A percentile compares a stretch with the other conserved stretches of the same genome.
These are phyloP conservation scores for Pterocles orientalis DNA, from an alignment of 2,113 vertebrate genomes.

Conservation along the genomic window DNA sequence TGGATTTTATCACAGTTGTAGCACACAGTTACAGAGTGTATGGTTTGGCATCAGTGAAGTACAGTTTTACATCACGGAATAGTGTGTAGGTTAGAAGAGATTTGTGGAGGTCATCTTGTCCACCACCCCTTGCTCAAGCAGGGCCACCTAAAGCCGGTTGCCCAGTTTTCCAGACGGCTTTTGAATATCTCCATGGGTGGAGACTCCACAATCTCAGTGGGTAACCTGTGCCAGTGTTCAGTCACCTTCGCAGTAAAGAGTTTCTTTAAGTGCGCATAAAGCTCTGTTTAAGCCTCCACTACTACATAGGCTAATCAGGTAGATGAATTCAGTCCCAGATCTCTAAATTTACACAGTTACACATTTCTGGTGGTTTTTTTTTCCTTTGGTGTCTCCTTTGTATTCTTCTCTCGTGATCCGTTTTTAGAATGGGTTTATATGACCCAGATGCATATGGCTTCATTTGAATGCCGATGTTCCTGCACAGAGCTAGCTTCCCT, in stretches of 20 bases:
- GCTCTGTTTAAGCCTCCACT: not conserved
- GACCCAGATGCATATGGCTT: not conserved
- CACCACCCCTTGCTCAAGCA: not conserved
- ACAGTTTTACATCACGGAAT: not conserved
- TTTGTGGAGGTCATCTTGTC: not conserved
- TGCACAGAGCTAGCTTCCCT: not conserved
- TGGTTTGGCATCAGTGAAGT: not conserved
- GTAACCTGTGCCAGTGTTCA: not conserved
- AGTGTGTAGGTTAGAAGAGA: not conserved
- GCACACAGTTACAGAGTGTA: not conserved
- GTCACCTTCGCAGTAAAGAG: not conserved
- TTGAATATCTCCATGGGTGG: not conserved
- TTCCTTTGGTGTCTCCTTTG: not conserved
- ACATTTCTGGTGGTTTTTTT: not conserved
- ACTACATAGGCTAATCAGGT: not conserved
- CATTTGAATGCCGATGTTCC: not conserved
- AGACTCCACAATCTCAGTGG: not conserved
- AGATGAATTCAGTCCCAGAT: not conserved
- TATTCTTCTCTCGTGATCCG: not conserved
- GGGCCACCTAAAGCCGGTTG: not conserved
- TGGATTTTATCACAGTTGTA: not conserved
- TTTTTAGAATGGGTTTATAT: not conserved
- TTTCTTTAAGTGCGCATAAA: not conserved
- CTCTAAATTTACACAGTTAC: not conserved
- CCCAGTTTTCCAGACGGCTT: not conserved